Evolutionary conservation across 2,888 invertebrate species (phyloP), one percentile per base, ranked within the genome.

Genomic region (Dolichomitus sp.): DNA sequence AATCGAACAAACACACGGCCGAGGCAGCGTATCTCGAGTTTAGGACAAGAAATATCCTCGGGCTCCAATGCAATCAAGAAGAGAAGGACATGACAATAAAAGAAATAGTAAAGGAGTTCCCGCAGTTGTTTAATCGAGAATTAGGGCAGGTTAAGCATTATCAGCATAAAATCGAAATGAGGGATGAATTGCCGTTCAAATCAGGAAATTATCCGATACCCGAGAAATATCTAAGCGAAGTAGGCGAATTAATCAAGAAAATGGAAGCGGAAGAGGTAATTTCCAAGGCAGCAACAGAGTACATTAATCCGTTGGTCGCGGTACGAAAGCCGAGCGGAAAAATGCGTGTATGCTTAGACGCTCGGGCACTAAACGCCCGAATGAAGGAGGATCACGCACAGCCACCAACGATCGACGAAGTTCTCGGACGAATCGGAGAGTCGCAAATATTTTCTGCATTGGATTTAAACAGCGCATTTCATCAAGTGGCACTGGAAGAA

Each of bases 391-490:
- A 79, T 14, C 42, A 72, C 17, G 61, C 72, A 1, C 72, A 66
- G 6, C 72, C 72, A n/a, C 72, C 78, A 12, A 79, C 78, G n/a
- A 59, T 70, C 37, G 72, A 72, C 40, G 65, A 79, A 9, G 72
- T 79, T 0, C 14, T 72, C 7, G 30, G 17, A 17, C 57, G 72
- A 42, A 30, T 74, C 50, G 59, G 82, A 6, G 72, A 78, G 5
- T 33, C 73, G 0, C 79, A 79, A 48, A 40, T 70, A 14, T 83
- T 83, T 12, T 70, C 79, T n/a, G 72, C 76, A 2, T 45, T 80
- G 12, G 80, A 80, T 70, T 40, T 76, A 2, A 69, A 74, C n/a
- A 65, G 50, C 11, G 82, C 78, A 27, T 82, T 78, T 50, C 68
- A 74, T 33, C 82, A 82, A 54, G 68, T 82, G 30, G 40, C 4